Evolutionary conservation across 2,797 vertebrate species (phyloP), one percentile per base, ranked within the genome.

Genomic region (Erethizon dorsatum): DNA sequence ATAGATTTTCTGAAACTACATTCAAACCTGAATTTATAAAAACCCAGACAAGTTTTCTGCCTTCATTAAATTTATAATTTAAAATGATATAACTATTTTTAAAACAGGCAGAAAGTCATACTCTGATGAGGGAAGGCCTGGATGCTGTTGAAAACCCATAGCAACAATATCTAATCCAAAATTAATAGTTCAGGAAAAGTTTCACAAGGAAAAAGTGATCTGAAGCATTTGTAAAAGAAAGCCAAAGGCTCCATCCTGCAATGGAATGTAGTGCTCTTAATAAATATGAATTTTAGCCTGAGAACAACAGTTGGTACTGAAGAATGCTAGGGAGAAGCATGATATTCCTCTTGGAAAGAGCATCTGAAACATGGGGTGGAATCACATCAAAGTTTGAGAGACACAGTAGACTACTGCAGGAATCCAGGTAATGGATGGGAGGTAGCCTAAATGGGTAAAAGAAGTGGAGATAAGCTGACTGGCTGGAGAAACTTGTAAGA

Each of bases 1-100:
- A 61, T 9, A 88, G 10, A 91, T 77, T 90, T 13, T 10, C 26
- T 86, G 3, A 93, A 95, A 96, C 9, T 83, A 3, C 45, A 88
- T 13, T 83, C 31, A 22, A 82, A 31, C 3, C 2, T 91, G 45
- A 86, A 84, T 86, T 79, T 94, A 91, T 52, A 83, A 86, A 10
- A 88, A 20, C 1, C 6, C 15, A 91, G 13, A 78, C 22, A 73
- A 87, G 1, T 91, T 37, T 47, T 24, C 20, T 89, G 20, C 9
- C 63, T 93, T 84, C 45, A 71, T 77, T 77, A 47, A 65, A 41
- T 20, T 83, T 83, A 88, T 47, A 79, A 73, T 89, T 96, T 87
- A 71, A 93, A 69, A 83, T 83, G 6, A n/a, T 4, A 31, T n/a
- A 50, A 79, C 24, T 71, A 79, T 59, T 86, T 92, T 47, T 24